Conservation (phyloP, 2,113 vertebrate species). For the Anoura caudifer region DNA sequence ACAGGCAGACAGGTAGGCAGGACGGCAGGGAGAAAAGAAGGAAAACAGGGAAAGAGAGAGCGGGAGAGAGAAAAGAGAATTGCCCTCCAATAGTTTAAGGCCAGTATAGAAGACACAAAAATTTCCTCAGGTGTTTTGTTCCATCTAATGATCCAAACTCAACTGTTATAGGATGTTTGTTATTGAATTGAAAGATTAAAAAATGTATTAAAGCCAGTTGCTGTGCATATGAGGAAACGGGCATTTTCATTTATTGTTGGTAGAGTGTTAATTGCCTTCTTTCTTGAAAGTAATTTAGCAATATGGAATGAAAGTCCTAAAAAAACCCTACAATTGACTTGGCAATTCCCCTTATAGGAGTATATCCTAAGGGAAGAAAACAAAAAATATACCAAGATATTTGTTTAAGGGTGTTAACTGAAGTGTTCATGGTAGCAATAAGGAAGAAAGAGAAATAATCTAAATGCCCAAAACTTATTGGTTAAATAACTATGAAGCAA, state of each 20-base stretch:
- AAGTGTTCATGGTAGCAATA: neutral
- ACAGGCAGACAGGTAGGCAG: neutral
- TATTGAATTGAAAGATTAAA: constrained; percentile 39
- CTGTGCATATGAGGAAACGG: neutral
- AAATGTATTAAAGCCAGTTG: constrained; percentile 23
- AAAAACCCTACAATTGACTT: neutral
- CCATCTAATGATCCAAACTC: constrained; percentile 11
- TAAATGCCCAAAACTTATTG: constrained; percentile 9
- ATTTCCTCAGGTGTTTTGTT: constrained; percentile 22
- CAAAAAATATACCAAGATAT: neutral
- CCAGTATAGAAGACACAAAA: neutral
- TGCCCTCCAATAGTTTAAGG: neutral
- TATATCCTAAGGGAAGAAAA: constrained; percentile 26
- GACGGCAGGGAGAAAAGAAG: neutral
- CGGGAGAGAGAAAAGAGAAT: neutral
- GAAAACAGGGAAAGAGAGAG: neutral
- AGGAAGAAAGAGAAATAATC: neutral
- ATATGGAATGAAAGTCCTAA: neutral
- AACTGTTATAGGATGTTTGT: neutral
- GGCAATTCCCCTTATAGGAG: neutral
- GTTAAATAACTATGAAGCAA: neutral
- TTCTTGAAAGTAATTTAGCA: constrained; percentile 51
- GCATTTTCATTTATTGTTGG: constrained; percentile 33
- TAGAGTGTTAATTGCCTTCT: constrained; percentile 44
- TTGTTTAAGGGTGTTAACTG: constrained; percentile 27